A percentile compares a stretch with the other conserved stretches of the same genome.
phyloP scores from a whole-genome alignment of 2,888 invertebrate genomes.

The Spodoptera picta region DNA sequence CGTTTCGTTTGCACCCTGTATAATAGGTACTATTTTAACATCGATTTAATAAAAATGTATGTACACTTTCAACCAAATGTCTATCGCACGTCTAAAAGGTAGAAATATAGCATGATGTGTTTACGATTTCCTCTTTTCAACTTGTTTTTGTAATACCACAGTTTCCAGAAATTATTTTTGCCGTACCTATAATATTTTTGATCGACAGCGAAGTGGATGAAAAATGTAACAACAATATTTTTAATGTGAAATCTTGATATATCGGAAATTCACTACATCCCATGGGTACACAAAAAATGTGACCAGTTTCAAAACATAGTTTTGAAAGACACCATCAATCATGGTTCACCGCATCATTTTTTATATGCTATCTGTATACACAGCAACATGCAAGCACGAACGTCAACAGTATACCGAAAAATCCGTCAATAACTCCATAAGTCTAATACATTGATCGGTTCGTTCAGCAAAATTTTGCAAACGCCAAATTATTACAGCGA shows the following conservation, averaged over 20 bases:
- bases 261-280: not conserved
- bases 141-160: no score
- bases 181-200: no score
- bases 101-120: no score
- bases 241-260: not conserved
- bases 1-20: no score
- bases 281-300: not conserved
- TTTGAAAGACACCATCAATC: constrained; percentile 65
- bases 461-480: constrained; percentile 2
- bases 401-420: constrained; percentile 55
- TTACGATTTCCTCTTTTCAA: no score
- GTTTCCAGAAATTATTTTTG: no score
- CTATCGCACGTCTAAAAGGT: no score
- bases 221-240: not conserved
- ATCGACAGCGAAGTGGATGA: not conserved
- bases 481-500: constrained; percentile 24
- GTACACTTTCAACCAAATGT: no score
- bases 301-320: constrained; percentile 29
- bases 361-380: constrained; percentile 70
- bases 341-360: constrained; percentile 68
- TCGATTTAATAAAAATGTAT: no score
- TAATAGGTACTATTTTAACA: no score
- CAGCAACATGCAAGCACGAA: constrained; percentile 64
- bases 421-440: constrained; percentile 1
- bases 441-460: constrained; percentile 17